Evolutionary conservation across 2,888 invertebrate genomes (phyloP).

Genomic region (Rhagonycha lutea): DNA sequence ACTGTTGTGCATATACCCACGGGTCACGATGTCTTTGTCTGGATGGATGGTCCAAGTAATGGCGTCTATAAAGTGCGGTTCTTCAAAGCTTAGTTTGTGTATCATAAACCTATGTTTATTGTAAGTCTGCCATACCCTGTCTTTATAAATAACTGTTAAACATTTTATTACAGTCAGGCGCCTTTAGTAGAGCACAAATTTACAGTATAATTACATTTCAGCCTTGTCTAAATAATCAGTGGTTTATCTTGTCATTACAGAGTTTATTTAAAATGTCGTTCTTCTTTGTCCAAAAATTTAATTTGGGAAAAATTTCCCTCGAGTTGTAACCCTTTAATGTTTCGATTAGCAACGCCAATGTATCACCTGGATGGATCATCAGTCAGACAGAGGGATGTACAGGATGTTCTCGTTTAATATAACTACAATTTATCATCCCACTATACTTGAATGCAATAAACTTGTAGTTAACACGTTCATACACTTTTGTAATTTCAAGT

Average conservation of each 20-base stretch:
- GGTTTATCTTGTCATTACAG: conserved; percentile 39
- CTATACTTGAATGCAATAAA: conserved; percentile 30
- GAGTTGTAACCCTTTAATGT: conserved; percentile 13
- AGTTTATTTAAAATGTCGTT: neutral
- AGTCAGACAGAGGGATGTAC: conserved; percentile 33
- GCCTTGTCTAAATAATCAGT: conserved; percentile 40
- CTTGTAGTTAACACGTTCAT: conserved; percentile 30
- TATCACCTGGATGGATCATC: conserved; percentile 37
- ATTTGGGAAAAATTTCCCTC: neutral
- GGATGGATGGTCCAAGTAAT: conserved; percentile 34
- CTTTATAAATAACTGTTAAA: conserved; percentile 53
- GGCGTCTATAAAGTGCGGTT: conserved; percentile 44
- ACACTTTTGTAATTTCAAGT: neutral
- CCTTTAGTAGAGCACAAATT: conserved; percentile 39
- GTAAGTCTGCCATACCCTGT: conserved; percentile 50
- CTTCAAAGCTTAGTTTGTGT: conserved; percentile 48
- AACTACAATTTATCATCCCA: conserved; percentile 34
- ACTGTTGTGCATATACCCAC: conserved; percentile 25
- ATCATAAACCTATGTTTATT: conserved; percentile 53
- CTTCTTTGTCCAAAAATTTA: neutral
- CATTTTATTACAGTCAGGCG: conserved; percentile 51
- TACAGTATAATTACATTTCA: conserved; percentile 34
- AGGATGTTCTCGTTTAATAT: conserved; percentile 34
- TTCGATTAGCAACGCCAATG: conserved; percentile 20
- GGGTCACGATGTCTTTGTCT: conserved; percentile 33